Base-by-base conservation (phyloP, 2,888 invertebrate species). In the Glaucopsyche alexis region DNA sequence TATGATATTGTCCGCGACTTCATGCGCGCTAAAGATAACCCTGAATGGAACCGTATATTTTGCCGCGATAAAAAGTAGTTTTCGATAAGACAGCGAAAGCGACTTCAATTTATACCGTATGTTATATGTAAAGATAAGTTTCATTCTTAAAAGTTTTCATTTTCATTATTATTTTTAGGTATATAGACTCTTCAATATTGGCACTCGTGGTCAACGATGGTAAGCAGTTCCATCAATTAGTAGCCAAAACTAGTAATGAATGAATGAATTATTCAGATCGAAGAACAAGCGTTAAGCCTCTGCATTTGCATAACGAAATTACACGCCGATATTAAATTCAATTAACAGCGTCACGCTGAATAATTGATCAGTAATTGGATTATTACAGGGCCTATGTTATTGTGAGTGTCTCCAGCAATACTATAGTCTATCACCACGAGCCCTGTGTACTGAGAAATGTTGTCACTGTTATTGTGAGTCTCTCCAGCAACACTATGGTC, bases 301-400 rank as follows among this genome's bases (percentile, higher is more conserved):
- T 71, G 74, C 72, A 76, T 77, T 77, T 77, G 76, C 77, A 75
- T 73, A 75, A 71, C 74, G 75, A 71, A 76, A 77, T 76, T 75
- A 75, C 75, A 74, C 72, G 75, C 76, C 74, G 76, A 75, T 75
- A 77, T 77, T 74, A 75, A 76, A 77, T 76, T 77, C 77, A 76
- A 77, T 77, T 77, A 77, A 75, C 72, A 71, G 73, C 74, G 76
- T 77, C 74, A 73, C 74, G 73, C 70, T 75, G 76, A 75, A 73
- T 76, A 75, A 77, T 76, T 76, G 72, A 42, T 66, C 66, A 66
- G 42, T 66, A 42, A 66, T 66, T 66, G 16, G 29, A 60, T 60
- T 60, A 60, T 60, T 60, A 60, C 60, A 60, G 60, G 52, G 29
- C 19, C 19, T 8, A 29, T 11, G 60, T 52, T 3, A 52, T 8